Percentiles rank a stretch among this genome's conserved stretches.
Conservation (phyloP, 2,888 invertebrate genomes). For the Brachyopa scutellaris region DNA sequence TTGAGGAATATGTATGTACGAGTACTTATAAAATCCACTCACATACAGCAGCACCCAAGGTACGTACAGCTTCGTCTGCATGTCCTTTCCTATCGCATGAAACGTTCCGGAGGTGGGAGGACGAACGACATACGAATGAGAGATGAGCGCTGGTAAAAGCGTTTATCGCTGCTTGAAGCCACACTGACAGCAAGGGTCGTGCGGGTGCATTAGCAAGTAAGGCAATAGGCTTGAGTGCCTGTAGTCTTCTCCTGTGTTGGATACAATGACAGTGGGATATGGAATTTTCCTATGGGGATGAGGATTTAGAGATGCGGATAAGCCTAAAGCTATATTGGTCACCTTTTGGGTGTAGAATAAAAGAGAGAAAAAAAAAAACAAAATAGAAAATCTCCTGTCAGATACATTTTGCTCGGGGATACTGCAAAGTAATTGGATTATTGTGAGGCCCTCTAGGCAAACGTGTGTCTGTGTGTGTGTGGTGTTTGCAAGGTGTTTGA, state of each 20-base stretch:
- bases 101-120: slow-evolving; percentile 25
- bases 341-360: slow-evolving; percentile 27
- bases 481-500: slow-evolving; percentile 37
- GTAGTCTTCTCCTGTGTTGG: slow-evolving; percentile 24
- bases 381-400: slow-evolving; percentile 64
- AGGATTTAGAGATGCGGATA: slow-evolving; percentile 31
- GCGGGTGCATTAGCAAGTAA: slow-evolving; percentile 52
- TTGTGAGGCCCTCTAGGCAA: slow-evolving; percentile 31
- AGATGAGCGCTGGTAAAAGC: slow-evolving; percentile 65
- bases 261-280: slow-evolving; percentile 19
- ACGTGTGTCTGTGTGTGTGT: slow-evolving; percentile 9
- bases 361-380: neutral
- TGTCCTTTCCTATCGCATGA: slow-evolving; percentile 35
- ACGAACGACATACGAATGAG: slow-evolving; percentile 45
- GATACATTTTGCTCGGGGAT: slow-evolving; percentile 59
- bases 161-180: slow-evolving; percentile 70
- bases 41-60: slow-evolving; percentile 55
- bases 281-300: slow-evolving; percentile 38
- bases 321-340: slow-evolving; percentile 56
- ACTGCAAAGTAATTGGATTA: slow-evolving; percentile 71
- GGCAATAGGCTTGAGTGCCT: slow-evolving; percentile 63
- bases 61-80: neutral
- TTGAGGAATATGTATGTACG: slow-evolving; percentile 59
- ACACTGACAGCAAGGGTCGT: slow-evolving; percentile 69
- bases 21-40: slow-evolving; percentile 59